Conservation (phyloP, 2,113 vertebrate species). For the Solea solea region DNA sequence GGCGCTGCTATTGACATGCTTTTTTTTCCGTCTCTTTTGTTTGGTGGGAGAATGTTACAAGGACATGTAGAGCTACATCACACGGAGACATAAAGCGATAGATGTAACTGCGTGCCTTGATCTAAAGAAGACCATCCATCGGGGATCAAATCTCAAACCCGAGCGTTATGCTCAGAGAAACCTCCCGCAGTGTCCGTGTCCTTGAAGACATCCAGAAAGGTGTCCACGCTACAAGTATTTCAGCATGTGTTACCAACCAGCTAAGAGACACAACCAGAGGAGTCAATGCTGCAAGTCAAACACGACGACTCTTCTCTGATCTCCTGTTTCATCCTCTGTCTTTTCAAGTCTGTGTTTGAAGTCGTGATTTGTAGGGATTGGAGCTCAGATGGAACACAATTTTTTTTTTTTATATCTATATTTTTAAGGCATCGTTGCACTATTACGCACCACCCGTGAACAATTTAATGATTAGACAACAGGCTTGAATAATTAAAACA, state of each 20-base stretch:
- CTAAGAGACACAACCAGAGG: neutral
- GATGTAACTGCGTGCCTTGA: conserved; percentile 19
- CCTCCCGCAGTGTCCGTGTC: neutral
- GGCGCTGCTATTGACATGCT: conserved; percentile 35
- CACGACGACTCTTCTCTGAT: neutral
- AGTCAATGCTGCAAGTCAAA: neutral
- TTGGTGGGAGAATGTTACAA: conserved; percentile 24
- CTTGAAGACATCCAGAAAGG: conserved; percentile 23
- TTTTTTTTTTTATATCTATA: neutral
- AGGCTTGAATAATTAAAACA: conserved; percentile 14
- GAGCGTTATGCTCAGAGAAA: conserved; percentile 6
- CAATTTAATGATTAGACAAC: conserved; percentile 23
- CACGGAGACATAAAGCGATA: conserved; percentile 14
- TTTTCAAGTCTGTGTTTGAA: conserved; percentile 10
- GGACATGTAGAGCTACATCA: conserved; percentile 29
- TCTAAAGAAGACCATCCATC: neutral
- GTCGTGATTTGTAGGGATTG: conserved; percentile 1
- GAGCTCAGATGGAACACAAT: conserved; percentile 5
- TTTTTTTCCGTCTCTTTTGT: neutral
- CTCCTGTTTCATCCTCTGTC: conserved; percentile 4
- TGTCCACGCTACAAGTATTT: neutral
- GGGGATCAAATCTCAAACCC: conserved; percentile 11
- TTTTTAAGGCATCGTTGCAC: conserved; percentile 2
- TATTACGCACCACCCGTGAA: conserved; percentile 15
- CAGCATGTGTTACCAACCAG: neutral